Base-by-base conservation (phyloP, 1,140 invertebrate species). In the Chlorops oryzae region DNA sequence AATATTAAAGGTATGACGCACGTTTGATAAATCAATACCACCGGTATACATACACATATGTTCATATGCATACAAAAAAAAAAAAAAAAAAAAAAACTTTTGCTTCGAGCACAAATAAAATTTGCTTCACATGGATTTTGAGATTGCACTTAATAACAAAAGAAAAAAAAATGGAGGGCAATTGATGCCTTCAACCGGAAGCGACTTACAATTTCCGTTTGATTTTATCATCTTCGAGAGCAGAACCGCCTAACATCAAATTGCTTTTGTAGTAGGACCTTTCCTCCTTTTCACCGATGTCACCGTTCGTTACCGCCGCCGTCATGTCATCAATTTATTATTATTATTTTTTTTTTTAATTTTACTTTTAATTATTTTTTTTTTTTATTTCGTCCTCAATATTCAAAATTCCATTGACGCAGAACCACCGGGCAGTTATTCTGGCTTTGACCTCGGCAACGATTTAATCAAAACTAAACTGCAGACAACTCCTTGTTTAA, bases 151-250 rank as follows among this genome's bases (percentile, higher is more conserved):
- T 3, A 52, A 10, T 3, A 18, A 34, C 20, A 42, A 40, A 28
- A 45, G 43, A 43, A 5, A 9, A 45, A 38, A 32, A 51, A 21
- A 46, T 13, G 37, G 22, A 21, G 21, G 23, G 28, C 18, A 38
- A 38, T 32, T 32, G n/a, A n/a, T n/a, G n/a, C n/a, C n/a, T 32
- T 32, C 27, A 32, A 9, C n/a, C 27, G 27, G n/a, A 32, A 32
- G n/a, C 27, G 56, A 64, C 62, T 64, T 52, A 64, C 62, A 64
- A 64, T 20, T 62, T 65, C 13, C 35, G 46, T 24, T 64, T 58
- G 42, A 9, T 32, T 32, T 51, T 51, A 2, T 51, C 56, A 7
- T 54, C 47, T 7, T 42, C 40, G 13, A 44, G 55, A 5, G 62
- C 49, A 35, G 58, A 52, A n/a, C 59, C 56, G 15, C 51, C 56